Evolutionary conservation across 1,140 invertebrate species (phyloP).

Genomic region (Monomorium pharaonis): DNA sequence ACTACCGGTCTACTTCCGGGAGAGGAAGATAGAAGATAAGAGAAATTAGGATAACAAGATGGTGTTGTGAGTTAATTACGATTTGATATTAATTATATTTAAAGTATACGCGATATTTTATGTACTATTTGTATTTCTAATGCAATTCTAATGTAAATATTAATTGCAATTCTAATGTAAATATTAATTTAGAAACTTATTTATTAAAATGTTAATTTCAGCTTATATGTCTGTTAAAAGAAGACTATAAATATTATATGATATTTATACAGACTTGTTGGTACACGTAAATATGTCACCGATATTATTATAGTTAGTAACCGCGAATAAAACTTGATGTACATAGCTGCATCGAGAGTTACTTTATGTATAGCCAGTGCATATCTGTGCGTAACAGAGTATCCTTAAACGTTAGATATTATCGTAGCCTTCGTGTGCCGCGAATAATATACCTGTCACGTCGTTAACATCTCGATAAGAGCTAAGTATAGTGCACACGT

Average conservation of each 20-base stretch:
- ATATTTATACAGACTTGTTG: background rate
- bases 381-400: slow-evolving; percentile 18
- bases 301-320: background rate
- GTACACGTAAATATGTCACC: background rate
- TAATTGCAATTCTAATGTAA: background rate
- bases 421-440: slow-evolving; percentile 12
- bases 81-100: background rate
- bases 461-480: slow-evolving; percentile 39
- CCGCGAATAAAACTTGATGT: background rate
- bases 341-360: background rate
- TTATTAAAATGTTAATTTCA: background rate
- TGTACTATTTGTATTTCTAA: background rate
- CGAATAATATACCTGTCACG: slow-evolving; percentile 44
- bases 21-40: background rate
- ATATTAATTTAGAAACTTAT: background rate
- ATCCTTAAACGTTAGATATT: slow-evolving; percentile 7
- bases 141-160: background rate
- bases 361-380: background rate
- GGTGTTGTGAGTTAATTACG: background rate
- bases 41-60: background rate
- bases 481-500: background rate
- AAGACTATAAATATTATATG: background rate
- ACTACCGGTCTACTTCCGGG: background rate
- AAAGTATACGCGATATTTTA: background rate
- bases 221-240: background rate